phyloP scores from a whole-genome alignment of 92 coral and sea anemone species.

The Ricordea florida region DNA sequence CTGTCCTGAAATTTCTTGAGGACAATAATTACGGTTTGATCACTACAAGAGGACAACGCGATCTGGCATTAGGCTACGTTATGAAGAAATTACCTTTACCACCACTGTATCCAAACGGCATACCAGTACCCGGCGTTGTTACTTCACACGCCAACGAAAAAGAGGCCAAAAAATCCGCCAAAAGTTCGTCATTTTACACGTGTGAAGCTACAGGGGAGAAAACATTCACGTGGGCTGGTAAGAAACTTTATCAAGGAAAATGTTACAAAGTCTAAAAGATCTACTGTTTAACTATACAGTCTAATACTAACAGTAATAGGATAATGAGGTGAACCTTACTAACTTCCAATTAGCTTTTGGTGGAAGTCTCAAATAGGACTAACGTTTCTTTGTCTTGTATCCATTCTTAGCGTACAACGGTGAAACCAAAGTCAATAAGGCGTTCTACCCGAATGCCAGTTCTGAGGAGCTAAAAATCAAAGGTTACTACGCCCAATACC shows the following conservation, averaged over 20 bases:
- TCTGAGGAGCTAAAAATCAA: constrained; percentile 45
- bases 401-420: constrained; percentile 59
- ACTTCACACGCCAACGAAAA: constrained; percentile 32
- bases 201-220: constrained; percentile 50
- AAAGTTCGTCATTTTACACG: constrained; percentile 58
- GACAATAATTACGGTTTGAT: constrained; percentile 64
- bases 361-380: not conserved
- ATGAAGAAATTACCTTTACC: constrained; percentile 60
- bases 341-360: not conserved
- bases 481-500: constrained; percentile 65
- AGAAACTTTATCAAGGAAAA: not conserved
- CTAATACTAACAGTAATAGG: not conserved
- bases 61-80: constrained; percentile 75
- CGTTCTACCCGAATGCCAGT: constrained; percentile 57
- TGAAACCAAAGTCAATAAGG: constrained; percentile 17
- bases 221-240: constrained; percentile 78
- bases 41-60: constrained; percentile 64
- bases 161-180: constrained; percentile 24
- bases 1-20: constrained; percentile 46
- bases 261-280: too few species aligned
- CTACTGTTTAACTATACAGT: too few species aligned
- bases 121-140: constrained; percentile 66
- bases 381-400: not conserved
- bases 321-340: not conserved
- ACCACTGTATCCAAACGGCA: constrained; percentile 36